These are phyloP conservation scores for Helarctos malayanus DNA, from an alignment of 2,797 vertebrate genomes.

Conservation along the genomic window DNA sequence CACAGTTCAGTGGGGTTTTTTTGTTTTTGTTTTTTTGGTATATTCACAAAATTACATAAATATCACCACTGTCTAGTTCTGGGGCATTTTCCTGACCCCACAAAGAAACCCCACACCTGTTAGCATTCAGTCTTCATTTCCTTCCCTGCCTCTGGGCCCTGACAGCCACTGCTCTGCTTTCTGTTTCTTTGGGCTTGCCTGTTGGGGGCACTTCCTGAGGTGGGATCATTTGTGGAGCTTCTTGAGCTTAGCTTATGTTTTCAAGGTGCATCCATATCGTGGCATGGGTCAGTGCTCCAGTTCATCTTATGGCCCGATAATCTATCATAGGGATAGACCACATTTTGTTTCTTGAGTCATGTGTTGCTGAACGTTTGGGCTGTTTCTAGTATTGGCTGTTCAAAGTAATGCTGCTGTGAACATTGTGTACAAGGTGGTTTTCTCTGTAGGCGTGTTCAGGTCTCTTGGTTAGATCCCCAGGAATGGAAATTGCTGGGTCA, in stretches of 20 bases:
- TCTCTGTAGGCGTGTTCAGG: neutral
- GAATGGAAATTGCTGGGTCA: neutral
- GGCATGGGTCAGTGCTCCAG: neutral
- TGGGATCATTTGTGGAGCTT: neutral
- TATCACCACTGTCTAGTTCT: neutral
- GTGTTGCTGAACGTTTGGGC: neutral
- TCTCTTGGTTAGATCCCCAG: neutral
- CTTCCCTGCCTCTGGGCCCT: neutral
- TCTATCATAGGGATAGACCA: neutral
- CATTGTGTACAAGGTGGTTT: neutral
- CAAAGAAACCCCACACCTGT: neutral
- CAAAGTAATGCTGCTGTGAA: neutral
- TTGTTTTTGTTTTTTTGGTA: neutral
- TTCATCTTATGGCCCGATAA: neutral
- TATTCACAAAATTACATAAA: neutral
- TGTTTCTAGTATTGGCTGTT: neutral
- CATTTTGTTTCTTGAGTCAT: neutral
- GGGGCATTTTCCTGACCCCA: neutral
- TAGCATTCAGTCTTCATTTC: neutral
- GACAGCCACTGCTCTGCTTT: neutral
- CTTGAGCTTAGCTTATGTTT: neutral
- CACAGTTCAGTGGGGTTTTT: neutral
- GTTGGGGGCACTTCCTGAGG: neutral
- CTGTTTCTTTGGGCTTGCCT: neutral
- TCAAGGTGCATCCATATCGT: neutral